phyloP scores from a whole-genome alignment of 1,140 invertebrate genomes.

The Trachymyrmex septentrionalis region DNA sequence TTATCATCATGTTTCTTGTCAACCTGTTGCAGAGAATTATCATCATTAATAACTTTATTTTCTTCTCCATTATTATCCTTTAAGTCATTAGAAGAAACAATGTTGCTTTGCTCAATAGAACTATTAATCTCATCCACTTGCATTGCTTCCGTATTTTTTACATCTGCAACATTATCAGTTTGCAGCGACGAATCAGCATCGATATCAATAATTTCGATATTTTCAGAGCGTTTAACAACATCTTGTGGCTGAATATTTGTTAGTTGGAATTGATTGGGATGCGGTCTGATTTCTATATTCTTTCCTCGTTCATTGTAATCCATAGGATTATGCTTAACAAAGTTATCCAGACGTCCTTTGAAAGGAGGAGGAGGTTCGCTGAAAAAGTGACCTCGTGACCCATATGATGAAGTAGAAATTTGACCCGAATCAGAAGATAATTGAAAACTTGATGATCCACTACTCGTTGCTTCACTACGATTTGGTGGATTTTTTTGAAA shows the following conservation, averaged over 20 bases:
- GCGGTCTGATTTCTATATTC: not conserved
- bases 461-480: not conserved
- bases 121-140: not conserved
- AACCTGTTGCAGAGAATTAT: slow-evolving; percentile 8
- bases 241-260: slow-evolving; percentile 48
- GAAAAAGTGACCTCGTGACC: slow-evolving; percentile 26
- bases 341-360: slow-evolving; percentile 27
- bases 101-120: not conserved
- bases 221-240: not conserved
- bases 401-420: not conserved
- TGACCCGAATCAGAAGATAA: slow-evolving; percentile 9
- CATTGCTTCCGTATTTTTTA: not conserved
- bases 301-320: slow-evolving; percentile 49
- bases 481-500: slow-evolving; percentile 44
- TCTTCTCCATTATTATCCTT: slow-evolving; percentile 49
- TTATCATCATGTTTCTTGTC: slow-evolving; percentile 33
- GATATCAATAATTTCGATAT: slow-evolving; percentile 24
- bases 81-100: slow-evolving; percentile 23
- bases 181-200: not conserved
- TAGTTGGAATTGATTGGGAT: slow-evolving; percentile 26
- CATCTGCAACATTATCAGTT: slow-evolving; percentile 11
- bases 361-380: slow-evolving; percentile 17
- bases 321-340: slow-evolving; percentile 6
- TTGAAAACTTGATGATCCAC: slow-evolving; percentile 26
- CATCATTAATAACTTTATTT: slow-evolving; percentile 11